These are phyloP conservation scores for Mamestra brassicae DNA, from an alignment of 2,888 invertebrate species.

Conservation along the genomic window DNA sequence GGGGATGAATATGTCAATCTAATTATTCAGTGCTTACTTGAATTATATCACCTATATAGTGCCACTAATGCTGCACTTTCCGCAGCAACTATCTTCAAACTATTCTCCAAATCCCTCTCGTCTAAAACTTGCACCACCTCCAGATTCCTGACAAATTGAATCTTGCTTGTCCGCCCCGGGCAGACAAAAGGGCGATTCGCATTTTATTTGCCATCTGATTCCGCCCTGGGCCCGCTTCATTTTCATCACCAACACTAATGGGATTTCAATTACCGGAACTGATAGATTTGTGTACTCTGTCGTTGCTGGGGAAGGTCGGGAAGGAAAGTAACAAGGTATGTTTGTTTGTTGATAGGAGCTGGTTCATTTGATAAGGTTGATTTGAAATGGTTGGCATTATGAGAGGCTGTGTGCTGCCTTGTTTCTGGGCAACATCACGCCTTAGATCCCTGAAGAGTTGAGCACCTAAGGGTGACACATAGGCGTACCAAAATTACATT, in stretches of 20 bases:
- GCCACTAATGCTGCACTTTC: neutral
- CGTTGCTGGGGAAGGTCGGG: slow-evolving; percentile 21
- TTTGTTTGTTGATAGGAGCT: slow-evolving; percentile 6
- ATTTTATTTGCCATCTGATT: slow-evolving; percentile 88
- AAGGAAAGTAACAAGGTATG: neutral
- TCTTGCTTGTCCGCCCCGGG: slow-evolving; percentile 82
- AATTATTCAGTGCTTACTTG: no score
- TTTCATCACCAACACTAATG: slow-evolving; percentile 80
- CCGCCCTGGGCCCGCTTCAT: slow-evolving; percentile 75
- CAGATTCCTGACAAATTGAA: slow-evolving; percentile 88
- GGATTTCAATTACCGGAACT: slow-evolving; percentile 79
- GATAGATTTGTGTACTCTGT: slow-evolving; percentile 64
- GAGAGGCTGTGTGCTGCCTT: no score
- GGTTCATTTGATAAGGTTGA: slow-evolving; percentile 9
- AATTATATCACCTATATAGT: no score
- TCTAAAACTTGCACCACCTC: slow-evolving; percentile 64
- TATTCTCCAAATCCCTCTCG: slow-evolving; percentile 15
- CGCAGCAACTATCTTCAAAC: neutral
- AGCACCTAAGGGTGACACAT: no score
- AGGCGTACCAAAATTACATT: no score
- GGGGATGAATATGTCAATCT: no score
- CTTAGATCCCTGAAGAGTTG: no score
- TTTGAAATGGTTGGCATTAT: neutral
- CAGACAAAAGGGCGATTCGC: slow-evolving; percentile 87
- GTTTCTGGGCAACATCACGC: neutral